Evolutionary conservation across 2,888 invertebrate species (phyloP).

Genomic region (Dryadula phaetusa): DNA sequence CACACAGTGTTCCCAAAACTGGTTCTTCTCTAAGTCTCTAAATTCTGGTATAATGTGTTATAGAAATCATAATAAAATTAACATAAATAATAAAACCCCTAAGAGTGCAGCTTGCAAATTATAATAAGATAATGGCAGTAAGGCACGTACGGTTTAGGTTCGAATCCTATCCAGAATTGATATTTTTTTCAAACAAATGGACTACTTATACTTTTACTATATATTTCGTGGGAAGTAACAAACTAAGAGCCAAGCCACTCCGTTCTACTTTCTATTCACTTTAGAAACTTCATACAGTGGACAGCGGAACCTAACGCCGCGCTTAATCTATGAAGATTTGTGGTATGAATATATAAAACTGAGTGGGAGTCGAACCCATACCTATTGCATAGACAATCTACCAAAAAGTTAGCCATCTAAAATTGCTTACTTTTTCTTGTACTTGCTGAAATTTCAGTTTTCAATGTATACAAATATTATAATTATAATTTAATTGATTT

Average conservation of each 20-base stretch:
- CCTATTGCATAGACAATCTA: no score
- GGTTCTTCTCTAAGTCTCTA: not conserved
- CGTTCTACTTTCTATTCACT: not conserved
- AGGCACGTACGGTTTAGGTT: not conserved
- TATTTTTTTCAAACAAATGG: no score
- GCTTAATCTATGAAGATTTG: not conserved
- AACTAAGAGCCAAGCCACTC: not conserved
- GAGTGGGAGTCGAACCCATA: not conserved
- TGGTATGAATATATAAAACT: not conserved
- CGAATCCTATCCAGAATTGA: not conserved
- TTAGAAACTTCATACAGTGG: not conserved
- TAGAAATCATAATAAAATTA: constrained; percentile 10
- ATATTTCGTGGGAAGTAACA: no score
- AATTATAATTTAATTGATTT: no score
- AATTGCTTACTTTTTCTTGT: no score
- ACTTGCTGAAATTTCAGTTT: no score
- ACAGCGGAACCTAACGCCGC: not conserved
- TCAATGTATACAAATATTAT: no score
- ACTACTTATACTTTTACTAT: not conserved
- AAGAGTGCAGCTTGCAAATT: not conserved
- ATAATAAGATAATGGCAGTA: not conserved
- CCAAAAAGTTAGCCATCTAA: no score
- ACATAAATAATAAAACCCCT: not conserved
- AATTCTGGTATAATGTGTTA: not conserved
- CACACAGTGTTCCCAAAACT: not conserved